These are phyloP conservation scores for Dryocosmus kuriphilus DNA, from an alignment of 2,888 invertebrate genomes.

Conservation along the genomic window DNA sequence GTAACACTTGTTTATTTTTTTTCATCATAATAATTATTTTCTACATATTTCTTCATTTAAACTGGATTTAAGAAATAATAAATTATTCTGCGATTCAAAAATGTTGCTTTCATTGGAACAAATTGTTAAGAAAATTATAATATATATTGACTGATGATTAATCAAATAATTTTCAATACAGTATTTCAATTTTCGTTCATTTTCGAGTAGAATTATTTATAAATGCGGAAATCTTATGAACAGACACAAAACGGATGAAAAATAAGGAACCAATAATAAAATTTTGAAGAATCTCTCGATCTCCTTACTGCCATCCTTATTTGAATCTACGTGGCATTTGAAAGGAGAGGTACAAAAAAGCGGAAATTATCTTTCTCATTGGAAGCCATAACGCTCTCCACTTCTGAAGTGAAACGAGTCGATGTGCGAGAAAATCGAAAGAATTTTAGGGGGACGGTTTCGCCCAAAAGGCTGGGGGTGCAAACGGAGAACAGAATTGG, in stretches of 20 bases:
- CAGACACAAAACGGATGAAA: background rate
- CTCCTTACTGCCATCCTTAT: background rate
- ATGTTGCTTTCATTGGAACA: no score
- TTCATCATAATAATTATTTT: no score
- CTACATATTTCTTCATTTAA: no score
- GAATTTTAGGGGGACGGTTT: conserved; percentile 55
- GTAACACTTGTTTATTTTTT: no score
- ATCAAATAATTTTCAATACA: no score
- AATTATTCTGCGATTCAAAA: no score
- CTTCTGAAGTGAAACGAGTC: conserved; percentile 20
- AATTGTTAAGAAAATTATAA: no score
- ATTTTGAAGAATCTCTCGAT: conserved; percentile 19
- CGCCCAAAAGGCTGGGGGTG: conserved; percentile 51
- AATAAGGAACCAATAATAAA: background rate
- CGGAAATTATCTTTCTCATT: conserved; percentile 36
- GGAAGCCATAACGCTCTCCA: conserved; percentile 26
- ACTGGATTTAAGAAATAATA: no score
- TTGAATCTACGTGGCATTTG: conserved; percentile 10
- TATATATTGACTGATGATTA: no score
- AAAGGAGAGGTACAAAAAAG: conserved; percentile 33
- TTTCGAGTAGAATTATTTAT: background rate
- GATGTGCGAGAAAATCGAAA: conserved; percentile 44
- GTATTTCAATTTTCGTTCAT: no score
- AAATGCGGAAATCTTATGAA: background rate
- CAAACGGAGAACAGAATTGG: conserved; percentile 32